These are phyloP conservation scores for Hyposoter dolosus DNA, from an alignment of 2,888 invertebrate genomes.

Conservation along the genomic window DNA sequence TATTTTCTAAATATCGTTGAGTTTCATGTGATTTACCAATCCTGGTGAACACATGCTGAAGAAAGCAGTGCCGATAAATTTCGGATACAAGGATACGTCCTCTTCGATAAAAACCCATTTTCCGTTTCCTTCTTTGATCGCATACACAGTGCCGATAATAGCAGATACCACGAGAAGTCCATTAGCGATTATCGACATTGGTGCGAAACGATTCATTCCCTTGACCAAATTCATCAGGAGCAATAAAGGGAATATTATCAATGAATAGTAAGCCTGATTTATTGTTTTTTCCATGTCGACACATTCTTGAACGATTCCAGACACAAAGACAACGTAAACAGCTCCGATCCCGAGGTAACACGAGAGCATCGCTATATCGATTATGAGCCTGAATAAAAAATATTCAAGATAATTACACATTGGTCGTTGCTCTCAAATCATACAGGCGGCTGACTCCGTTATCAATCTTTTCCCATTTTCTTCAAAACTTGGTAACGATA, in stretches of 20 bases:
- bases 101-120: slow-evolving; percentile 70
- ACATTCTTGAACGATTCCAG: slow-evolving; percentile 73
- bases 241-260: slow-evolving; percentile 74
- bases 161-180: slow-evolving; percentile 68
- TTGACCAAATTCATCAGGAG: slow-evolving; percentile 73
- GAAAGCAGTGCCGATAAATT: slow-evolving; percentile 75
- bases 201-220: slow-evolving; percentile 70
- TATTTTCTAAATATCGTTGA: neutral
- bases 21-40: slow-evolving; percentile 68
- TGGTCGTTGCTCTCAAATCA: neutral
- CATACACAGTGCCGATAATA: slow-evolving; percentile 72
- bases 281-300: slow-evolving; percentile 67
- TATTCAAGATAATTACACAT: neutral
- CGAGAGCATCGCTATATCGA: slow-evolving; percentile 71
- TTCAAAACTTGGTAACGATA: neutral
- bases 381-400: slow-evolving; percentile 61
- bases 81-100: slow-evolving; percentile 72
- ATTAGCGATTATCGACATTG: slow-evolving; percentile 74
- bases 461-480: neutral
- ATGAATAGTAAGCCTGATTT: slow-evolving; percentile 69
- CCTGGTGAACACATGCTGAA: slow-evolving; percentile 77
- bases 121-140: slow-evolving; percentile 72
- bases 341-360: slow-evolving; percentile 76
- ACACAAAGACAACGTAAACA: slow-evolving; percentile 76
- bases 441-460: neutral